These are phyloP conservation scores for Spea bombifrons DNA, from an alignment of 2,113 vertebrate genomes.

Conservation along the genomic window DNA sequence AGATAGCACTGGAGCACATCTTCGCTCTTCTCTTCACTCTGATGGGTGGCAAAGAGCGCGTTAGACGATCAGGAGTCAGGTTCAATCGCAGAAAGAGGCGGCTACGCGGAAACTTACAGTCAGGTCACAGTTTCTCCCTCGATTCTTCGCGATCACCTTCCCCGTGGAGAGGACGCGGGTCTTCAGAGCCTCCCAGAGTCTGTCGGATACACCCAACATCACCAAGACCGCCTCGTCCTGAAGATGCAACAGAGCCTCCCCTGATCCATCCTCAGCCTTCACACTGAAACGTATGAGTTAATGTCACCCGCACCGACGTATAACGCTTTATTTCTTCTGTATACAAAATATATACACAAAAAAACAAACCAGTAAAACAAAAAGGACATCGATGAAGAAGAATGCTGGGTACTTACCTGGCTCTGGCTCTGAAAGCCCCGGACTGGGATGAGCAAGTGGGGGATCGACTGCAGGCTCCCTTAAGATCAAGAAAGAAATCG, in stretches of 20 bases:
- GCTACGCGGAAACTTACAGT: slow-evolving; percentile 49
- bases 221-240: slow-evolving; percentile 60
- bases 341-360: too few species aligned
- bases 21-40: slow-evolving; percentile 10
- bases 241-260: slow-evolving; percentile 72
- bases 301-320: too few species aligned
- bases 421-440: background rate
- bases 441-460: slow-evolving; percentile 13
- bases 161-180: slow-evolving; percentile 67
- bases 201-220: slow-evolving; percentile 64
- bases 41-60: slow-evolving; percentile 2
- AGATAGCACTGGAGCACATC: slow-evolving; percentile 7
- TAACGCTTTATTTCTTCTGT: too few species aligned
- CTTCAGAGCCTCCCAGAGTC: slow-evolving; percentile 78
- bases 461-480: slow-evolving; percentile 18
- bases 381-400: too few species aligned
- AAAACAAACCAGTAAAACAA: too few species aligned
- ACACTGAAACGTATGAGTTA: slow-evolving; percentile 60
- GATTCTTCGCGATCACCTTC: slow-evolving; percentile 60
- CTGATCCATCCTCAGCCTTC: slow-evolving; percentile 77
- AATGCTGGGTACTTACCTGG: slow-evolving; percentile 38
- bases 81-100: background rate
- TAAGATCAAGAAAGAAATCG: background rate
- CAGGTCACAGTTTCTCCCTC: slow-evolving; percentile 61
- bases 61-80: too few species aligned